phyloP scores from a whole-genome alignment of 2,797 vertebrate species.

The Garrulus glandarius region DNA sequence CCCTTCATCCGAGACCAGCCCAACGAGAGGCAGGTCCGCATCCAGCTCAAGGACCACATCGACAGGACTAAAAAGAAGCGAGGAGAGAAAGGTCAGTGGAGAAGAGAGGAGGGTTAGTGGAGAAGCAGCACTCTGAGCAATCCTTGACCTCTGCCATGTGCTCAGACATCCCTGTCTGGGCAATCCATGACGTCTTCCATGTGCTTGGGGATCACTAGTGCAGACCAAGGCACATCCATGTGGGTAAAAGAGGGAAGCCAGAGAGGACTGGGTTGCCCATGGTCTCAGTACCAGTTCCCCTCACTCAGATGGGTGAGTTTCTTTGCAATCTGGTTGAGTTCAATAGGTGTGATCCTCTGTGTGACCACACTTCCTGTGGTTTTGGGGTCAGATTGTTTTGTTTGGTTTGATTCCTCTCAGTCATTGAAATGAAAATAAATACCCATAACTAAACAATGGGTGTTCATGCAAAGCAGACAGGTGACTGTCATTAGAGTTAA shows the following conservation, averaged over 20 bases:
- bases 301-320: neutral
- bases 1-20: conserved; percentile 94
- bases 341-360: neutral
- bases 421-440: neutral
- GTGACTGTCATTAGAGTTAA: neutral
- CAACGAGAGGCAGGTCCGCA: conserved; percentile 95
- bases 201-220: neutral
- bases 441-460: neutral
- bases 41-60: conserved; percentile 99
- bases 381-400: neutral
- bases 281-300: neutral
- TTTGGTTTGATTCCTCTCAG: neutral
- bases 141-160: neutral
- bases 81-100: conserved; percentile 89
- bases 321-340: neutral
- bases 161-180: neutral
- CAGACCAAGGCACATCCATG: accelerated
- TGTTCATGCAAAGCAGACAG: neutral
- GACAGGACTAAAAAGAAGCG: conserved; percentile 98
- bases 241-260: neutral
- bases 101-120: conserved; percentile 77
- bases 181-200: accelerated
- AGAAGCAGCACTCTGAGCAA: neutral
- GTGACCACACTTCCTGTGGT: accelerated
- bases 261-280: neutral